Evolutionary conservation across 2,888 invertebrate genomes (phyloP).

Genomic region (Limnephilus rhombicus): DNA sequence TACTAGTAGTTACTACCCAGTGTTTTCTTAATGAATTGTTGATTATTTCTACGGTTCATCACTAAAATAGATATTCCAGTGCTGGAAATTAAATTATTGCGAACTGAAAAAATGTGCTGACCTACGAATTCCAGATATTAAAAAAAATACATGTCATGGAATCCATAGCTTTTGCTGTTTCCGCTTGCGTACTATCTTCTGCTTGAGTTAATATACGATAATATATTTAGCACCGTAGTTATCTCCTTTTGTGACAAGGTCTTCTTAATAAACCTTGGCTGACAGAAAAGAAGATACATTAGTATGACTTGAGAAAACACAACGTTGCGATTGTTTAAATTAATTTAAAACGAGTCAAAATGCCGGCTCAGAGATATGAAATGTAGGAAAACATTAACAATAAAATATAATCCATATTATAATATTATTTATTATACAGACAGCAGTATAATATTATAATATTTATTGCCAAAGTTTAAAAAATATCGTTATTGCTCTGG

Average conservation of each 20-base stretch:
- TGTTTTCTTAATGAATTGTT: not conserved
- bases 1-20: too few relatives aligned
- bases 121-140: not conserved
- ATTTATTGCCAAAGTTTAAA: not conserved
- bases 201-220: too few relatives aligned
- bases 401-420: too few relatives aligned
- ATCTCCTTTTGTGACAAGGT: not conserved
- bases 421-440: too few relatives aligned
- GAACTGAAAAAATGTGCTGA: not conserved
- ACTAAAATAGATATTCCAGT: not conserved
- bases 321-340: not conserved
- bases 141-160: not conserved
- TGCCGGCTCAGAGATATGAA: not conserved
- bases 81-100: not conserved
- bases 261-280: not conserved
- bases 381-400: not conserved
- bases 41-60: too few relatives aligned
- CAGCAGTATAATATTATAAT: not conserved
- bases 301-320: not conserved
- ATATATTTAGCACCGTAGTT: not conserved
- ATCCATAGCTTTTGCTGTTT: not conserved
- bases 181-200: not conserved
- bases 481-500: too few relatives aligned
- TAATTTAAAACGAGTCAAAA: not conserved
- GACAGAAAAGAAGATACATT: not conserved